Evolutionary conservation across 2,113 vertebrate species (phyloP).

Genomic region (Pristiophorus japonicus): DNA sequence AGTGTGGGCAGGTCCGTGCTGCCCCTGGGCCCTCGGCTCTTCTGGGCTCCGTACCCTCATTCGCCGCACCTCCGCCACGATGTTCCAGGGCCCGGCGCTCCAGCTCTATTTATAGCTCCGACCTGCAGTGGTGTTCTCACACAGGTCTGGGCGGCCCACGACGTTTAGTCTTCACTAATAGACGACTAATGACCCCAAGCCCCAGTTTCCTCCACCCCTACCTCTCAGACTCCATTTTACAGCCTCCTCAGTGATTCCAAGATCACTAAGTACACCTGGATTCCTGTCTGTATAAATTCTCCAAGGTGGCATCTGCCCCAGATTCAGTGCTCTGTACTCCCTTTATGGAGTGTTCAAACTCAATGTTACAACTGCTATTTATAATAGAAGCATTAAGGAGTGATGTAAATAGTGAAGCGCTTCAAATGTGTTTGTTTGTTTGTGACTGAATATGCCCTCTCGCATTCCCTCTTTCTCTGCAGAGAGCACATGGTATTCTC

Average conservation of each 20-base stretch:
- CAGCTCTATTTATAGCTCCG: no score
- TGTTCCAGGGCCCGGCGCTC: no score
- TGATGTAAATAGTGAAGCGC: neutral
- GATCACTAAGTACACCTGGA: neutral
- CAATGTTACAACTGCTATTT: neutral
- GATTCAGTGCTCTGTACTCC: neutral
- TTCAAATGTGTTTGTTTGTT: neutral
- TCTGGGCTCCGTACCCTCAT: no score
- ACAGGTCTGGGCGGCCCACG: no score
- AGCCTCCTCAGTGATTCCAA: neutral
- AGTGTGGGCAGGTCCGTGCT: no score
- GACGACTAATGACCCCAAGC: neutral
- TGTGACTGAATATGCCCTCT: neutral
- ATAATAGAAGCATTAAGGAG: neutral
- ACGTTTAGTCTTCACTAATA: no score
- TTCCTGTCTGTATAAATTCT: neutral
- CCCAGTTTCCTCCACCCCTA: neutral
- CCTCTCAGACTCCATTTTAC: neutral
- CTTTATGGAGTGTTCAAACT: neutral
- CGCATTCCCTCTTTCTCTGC: slow-evolving; percentile 40
- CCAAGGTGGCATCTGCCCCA: neutral
- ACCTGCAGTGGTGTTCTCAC: no score
- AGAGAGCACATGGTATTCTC: slow-evolving; percentile 88
- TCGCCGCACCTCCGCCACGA: no score
- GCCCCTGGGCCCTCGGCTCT: no score